Evolutionary conservation across 2,888 invertebrate species (phyloP), one percentile per base, ranked within the genome.

Genomic region (Acronicta aceris): DNA sequence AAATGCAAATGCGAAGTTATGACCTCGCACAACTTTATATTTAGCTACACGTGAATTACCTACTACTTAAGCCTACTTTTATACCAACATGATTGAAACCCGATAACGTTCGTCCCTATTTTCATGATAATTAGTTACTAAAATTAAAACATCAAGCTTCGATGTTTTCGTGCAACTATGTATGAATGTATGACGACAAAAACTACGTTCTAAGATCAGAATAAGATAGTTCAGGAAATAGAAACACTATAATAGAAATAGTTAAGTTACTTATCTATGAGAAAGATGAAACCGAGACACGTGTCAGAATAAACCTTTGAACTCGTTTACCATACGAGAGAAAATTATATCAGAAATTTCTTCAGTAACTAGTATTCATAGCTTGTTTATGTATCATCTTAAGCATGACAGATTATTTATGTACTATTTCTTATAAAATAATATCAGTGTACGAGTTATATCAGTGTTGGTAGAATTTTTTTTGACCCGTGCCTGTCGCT

Each of bases 301-400:
- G 76, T 73, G 73, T 76, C n/a, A 9, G 17, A 7, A n/a, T 21
- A 6, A n/a, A 59, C 52, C 59, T 60, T 58, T 76, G 45, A 60
- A 33, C 50, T 13, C 16, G 43, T 17, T 36, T 48, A 60, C 13
- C 30, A 53, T 46, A 46, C n/a, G 10, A 48, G 38, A 33, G 57
- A 16, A 49, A 52, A 51, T 46, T 49, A 58, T 61, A 58, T 61
- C 55, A n/a, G 1, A 12, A 4, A 49, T 43, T 69, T 7, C 16
- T 56, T 27, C 2, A 50, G 21, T 72, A 36, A 25, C 65, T 52
- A 43, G n/a, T 45, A 43, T 38, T 9, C 9, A 25, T 27, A 50
- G 41, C 16, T 41, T 40, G 25, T 12, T 41, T 41, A 41, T 12
- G 41, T 12, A 27, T 16, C 25, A 38, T n/a, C 17, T 13, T 33